Conservation (phyloP, 23 tunicate genomes). For the Clavelina lepadiformis region DNA sequence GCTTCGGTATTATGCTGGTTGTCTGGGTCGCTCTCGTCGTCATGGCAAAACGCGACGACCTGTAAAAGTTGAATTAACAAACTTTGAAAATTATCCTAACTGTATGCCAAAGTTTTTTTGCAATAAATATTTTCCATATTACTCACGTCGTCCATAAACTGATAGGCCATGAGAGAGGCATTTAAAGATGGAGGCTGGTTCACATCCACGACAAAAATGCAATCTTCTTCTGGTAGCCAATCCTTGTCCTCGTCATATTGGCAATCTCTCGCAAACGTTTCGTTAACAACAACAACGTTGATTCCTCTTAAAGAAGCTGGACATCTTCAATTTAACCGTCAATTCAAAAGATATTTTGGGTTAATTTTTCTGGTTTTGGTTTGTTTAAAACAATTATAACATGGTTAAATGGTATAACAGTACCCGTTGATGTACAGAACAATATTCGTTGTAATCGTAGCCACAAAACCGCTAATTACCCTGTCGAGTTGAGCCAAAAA, state of each 20-base stretch:
- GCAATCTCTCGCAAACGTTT: conserved; percentile 18
- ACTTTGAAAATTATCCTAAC: too few species aligned
- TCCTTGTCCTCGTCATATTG: conserved; percentile 24
- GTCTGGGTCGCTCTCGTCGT: conserved; percentile 34
- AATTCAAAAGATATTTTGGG: too few species aligned
- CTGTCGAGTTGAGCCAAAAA: too few species aligned
- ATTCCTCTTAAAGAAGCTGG: conserved; percentile 25
- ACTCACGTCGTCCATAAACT: conserved; percentile 30
- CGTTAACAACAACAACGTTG: conserved; percentile 27
- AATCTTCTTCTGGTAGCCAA: conserved; percentile 59
- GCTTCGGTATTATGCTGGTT: conserved; percentile 58
- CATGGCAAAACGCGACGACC: conserved; percentile 55
- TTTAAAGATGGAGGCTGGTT: conserved; percentile 7
- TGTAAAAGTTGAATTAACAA: background rate
- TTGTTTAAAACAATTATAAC: too few species aligned
- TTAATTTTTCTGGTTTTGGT: too few species aligned
- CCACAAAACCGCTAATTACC: too few species aligned
- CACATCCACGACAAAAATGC: conserved; percentile 37
- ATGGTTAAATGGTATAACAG: too few species aligned
- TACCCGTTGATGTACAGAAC: too few species aligned
- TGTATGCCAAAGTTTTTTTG: too few species aligned
- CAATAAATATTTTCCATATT: too few species aligned
- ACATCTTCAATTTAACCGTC: too few species aligned
- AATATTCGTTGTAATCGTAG: too few species aligned
- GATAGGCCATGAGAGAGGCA: conserved; percentile 55